Evolutionary conservation across 2,113 vertebrate species (phyloP).

Genomic region (Amphiprion percula): DNA sequence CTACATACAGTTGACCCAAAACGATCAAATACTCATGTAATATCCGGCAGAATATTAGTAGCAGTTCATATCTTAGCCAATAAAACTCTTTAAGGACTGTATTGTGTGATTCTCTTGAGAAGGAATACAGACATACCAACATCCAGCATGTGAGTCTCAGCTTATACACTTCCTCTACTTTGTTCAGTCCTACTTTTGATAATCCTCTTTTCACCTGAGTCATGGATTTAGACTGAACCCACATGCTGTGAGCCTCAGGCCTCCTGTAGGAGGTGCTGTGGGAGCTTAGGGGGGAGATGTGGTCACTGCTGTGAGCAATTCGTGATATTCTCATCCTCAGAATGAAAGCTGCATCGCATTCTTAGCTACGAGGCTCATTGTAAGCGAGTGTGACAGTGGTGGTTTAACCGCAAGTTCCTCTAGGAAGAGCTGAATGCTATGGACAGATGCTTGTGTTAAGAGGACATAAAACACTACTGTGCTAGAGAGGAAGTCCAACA

Average conservation of each 20-base stretch:
- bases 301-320: conserved; percentile 30
- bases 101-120: neutral
- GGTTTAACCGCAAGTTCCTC: neutral
- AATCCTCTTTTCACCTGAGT: conserved; percentile 23
- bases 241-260: conserved; percentile 25
- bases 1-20: no score
- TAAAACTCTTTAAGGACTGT: neutral
- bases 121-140: no score
- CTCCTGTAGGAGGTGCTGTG: conserved; percentile 44
- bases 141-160: neutral
- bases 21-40: no score
- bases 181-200: conserved; percentile 10
- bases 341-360: neutral
- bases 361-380: conserved; percentile 1
- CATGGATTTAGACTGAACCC: conserved; percentile 18
- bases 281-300: conserved; percentile 40
- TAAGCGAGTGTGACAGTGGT: neutral
- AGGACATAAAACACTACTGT: neutral
- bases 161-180: conserved; percentile 7
- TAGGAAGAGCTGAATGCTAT: neutral
- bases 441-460: neutral
- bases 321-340: neutral
- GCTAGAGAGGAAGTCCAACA: neutral
- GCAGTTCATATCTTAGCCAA: neutral
- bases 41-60: no score